Base-by-base conservation (phyloP, 2,888 invertebrate species). In the Dicyrtomina minuta region DNA sequence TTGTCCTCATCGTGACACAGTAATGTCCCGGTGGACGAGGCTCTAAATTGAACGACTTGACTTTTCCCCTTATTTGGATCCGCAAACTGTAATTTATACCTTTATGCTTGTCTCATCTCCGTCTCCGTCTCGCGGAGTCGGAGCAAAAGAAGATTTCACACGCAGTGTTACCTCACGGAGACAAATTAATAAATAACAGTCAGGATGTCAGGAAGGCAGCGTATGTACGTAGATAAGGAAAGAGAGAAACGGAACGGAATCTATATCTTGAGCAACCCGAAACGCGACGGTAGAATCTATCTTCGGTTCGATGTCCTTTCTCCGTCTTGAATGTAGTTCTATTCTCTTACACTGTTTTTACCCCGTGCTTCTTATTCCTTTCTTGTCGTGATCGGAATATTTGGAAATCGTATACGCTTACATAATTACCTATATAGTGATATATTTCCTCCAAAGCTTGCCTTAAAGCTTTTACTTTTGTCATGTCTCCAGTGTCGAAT, bases 61-160 rank as follows among this genome's bases (percentile, higher is more conserved):
- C 64, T 65, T 55, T 65, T 65, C 55, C 64, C 51, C 64, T 65
- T 65, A 65, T 65, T 65, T 65, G 64, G 64, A n/a, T 17, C 43
- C 64, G 55, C 64, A 53, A 65, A 65, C 53, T 65, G 41, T 65
- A 33, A 65, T 65, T 65, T 65, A 65, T 65, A 41, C 33, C 51
- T 51, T 49, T 24, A n/a, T 39, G 41, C 64, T 55, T 65, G 64
- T 53, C 64, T 65, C 64, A 65, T 55, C 22, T 53, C 22, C 53
- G 64, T 55, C 51, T 41, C 20, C n/a, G n/a, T n/a, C n/a, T n/a
- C n/a, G n/a, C n/a, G n/a, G 22, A 41, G 60, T 22, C 20, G 13
- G 17, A 12, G 44, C 27, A 62, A 46, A 62, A 49, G 26, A 62
- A 62, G 49, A 62, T 46, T 49, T 62, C 49, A 62, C 22, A 53